Evolutionary conservation across 2,797 vertebrate species (phyloP).

Genomic region (Schizopygopsis malacanthus): DNA sequence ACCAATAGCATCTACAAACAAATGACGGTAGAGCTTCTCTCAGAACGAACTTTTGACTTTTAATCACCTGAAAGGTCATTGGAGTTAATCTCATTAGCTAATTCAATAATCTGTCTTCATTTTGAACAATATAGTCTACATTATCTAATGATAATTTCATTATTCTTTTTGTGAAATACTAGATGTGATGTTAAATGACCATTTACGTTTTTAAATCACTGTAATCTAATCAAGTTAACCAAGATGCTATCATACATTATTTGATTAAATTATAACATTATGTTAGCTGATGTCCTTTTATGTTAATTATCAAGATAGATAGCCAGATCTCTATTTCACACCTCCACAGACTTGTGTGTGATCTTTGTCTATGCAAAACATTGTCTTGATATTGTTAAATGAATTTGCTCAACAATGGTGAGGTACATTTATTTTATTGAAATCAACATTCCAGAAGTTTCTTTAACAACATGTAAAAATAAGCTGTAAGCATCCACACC

Average conservation of each 20-base stretch:
- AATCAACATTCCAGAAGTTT: background rate
- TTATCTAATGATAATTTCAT: background rate
- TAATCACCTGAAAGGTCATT: background rate
- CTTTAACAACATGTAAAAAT: background rate
- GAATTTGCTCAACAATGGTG: background rate
- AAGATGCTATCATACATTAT: background rate
- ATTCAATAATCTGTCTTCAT: background rate
- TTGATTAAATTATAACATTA: background rate
- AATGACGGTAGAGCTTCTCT: background rate
- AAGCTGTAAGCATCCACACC: background rate
- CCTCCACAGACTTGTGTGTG: background rate
- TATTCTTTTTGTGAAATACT: background rate
- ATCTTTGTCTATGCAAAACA: background rate
- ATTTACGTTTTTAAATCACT: background rate
- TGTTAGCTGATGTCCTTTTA: background rate
- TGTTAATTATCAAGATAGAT: background rate
- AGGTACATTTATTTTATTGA: conserved; percentile 28
- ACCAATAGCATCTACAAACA: background rate
- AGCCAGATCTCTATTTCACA: background rate
- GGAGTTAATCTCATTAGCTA: background rate
- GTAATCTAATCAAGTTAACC: background rate
- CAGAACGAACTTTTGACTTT: too few species aligned
- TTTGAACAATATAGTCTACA: background rate
- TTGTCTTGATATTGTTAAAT: background rate
- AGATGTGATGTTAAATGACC: background rate